Base-by-base conservation (phyloP, 2,797 vertebrate genomes). In the Sorex maritimensis region DNA sequence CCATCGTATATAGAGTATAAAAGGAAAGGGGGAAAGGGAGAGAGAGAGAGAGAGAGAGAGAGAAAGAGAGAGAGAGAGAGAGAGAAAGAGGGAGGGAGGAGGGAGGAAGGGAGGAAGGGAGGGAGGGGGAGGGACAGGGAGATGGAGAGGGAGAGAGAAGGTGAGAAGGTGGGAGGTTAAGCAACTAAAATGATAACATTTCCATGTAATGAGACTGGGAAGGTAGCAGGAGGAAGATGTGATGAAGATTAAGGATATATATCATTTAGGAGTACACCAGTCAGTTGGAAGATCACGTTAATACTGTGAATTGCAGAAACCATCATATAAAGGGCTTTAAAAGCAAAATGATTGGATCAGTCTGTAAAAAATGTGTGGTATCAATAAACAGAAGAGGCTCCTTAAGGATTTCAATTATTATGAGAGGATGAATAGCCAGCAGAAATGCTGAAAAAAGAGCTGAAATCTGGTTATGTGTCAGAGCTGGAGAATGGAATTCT, bases 361-460 rank as follows among this genome's bases (percentile, higher is more conserved):
- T 79, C 91, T 5, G 65, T 13, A 58, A 41, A 79, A 41, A 46
- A 28, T 44, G 17, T 71, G 10, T 82, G 49, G 26, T 1, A 1
- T 78, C 92, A 81, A 46, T 94, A 74, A 77, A 77, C 41, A 79
- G 26, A 75, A 82, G 34, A 80, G 55, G 44, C 61, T 13, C 4
- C 1, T 73, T 73, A 75, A 58, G 13, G 15, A 4, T 1, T 85
- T 63, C 26, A 81, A 13, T 17, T 17, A 63, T 63, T 52, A 75
- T 13, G 75, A 88, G 38, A 41, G 63, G 13, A 84, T 34, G 30
- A 23, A 8, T 6, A 93, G 61, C 21, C 19, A 63, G 63, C 8
- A 81, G 24, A 93, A 21, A 81, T 21, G 34, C 21, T 88, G 84
- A 79, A 80, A 88, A 79, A 55, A 77, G 55, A 81, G 9, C 14